These are phyloP conservation scores for Gobio occitaniae DNA, from an alignment of 2,797 vertebrate species.

Conservation along the genomic window DNA sequence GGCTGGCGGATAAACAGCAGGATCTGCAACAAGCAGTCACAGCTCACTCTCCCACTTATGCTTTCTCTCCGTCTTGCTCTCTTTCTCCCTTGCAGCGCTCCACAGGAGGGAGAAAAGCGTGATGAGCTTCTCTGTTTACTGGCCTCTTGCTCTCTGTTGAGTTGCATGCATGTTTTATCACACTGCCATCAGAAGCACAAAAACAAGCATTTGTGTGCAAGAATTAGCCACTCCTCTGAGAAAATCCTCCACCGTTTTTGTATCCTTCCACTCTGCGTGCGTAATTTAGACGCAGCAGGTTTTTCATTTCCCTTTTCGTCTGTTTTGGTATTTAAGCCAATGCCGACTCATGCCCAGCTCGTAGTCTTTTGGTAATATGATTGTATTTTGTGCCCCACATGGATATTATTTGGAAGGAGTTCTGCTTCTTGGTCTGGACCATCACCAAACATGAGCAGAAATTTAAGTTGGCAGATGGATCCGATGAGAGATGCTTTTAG, in stretches of 20 bases:
- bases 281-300: not conserved
- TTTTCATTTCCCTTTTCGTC: slow-evolving; percentile 20
- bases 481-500: slow-evolving; percentile 32
- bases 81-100: slow-evolving; percentile 30
- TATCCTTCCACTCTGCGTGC: not conserved
- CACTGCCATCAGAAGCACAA: slow-evolving; percentile 24
- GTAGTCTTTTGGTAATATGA: slow-evolving; percentile 4
- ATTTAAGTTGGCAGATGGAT: slow-evolving; percentile 45
- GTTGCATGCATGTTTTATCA: slow-evolving; percentile 31
- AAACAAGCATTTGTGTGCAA: slow-evolving; percentile 15
- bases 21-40: slow-evolving; percentile 36
- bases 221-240: slow-evolving; percentile 36
- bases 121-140: slow-evolving; percentile 41
- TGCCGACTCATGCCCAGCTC: not conserved
- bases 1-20: slow-evolving; percentile 51
- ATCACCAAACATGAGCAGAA: slow-evolving; percentile 45
- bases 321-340: slow-evolving; percentile 18
- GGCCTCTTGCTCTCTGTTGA: slow-evolving; percentile 34
- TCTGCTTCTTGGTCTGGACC: slow-evolving; percentile 29
- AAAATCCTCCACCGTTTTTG: not conserved
- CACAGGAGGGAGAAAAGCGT: slow-evolving; percentile 42
- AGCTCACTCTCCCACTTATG: slow-evolving; percentile 31
- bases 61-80: slow-evolving; percentile 16
- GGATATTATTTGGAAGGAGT: slow-evolving; percentile 25
- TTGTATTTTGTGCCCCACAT: slow-evolving; percentile 28